Base-by-base conservation (phyloP, 2,888 invertebrate genomes). In the Mythimna vitellina region DNA sequence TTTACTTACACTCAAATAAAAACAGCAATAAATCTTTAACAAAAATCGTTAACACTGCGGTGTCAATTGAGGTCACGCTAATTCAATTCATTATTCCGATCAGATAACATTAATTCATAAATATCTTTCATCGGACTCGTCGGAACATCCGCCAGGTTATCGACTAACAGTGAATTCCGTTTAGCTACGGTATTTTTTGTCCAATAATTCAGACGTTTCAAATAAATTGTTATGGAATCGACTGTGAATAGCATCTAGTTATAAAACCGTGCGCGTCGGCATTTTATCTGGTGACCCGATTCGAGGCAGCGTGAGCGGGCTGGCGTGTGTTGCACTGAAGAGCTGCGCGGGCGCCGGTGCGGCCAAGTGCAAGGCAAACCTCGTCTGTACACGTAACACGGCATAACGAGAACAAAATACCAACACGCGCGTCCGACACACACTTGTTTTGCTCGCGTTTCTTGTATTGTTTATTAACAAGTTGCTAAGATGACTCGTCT, bases 301-400 rank as follows among this genome's bases (percentile, higher is more conserved):
- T 89, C 82, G 82, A 84, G 83, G 83, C 70, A 77, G 70, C 76
- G 80, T 81, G 86, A 78, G 65, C 84, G 75, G 61, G 73, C 74
- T 54, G 65, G 53, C 76, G 93, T 92, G 89, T 93, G 89, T 93
- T 93, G 94, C 92, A 91, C 93, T 93, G 93, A 93, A 93, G 94
- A 94, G 70, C 56, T 65, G 83, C 83, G 80, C 80, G 68, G 63
- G 79, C 79, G 71, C 80, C 72, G 81, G 64, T 63, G 74, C 80
- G 82, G 80, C 90, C 93, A 93, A 93, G 93, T 90, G 93, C 93
- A 93, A 93, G 92, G 93, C 85, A 86, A 93, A 90, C 92, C 81
- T 85, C 92, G 49, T 51, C 49, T 9, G n/a, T n/a, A 51, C 82
- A 92, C 93, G 93, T 94, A 93, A 94, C 92, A 91, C 88, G 86